Evolutionary conservation across 2,797 vertebrate species (phyloP).

Genomic region (Brotula barbata): DNA sequence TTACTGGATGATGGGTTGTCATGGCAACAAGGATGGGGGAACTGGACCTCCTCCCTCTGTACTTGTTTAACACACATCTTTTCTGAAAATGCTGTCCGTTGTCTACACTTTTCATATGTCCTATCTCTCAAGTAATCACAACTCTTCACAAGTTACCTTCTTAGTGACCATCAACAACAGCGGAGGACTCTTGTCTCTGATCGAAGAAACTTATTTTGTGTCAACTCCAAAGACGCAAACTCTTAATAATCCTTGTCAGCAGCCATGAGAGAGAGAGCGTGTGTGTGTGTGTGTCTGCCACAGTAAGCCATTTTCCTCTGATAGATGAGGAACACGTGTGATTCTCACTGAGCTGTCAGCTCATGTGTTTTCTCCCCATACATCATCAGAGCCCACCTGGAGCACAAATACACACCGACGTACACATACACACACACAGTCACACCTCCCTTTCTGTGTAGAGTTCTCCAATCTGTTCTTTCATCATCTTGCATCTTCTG

Average conservation of each 20-base stretch:
- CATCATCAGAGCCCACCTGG: constrained; percentile 55
- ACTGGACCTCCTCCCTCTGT: constrained; percentile 54
- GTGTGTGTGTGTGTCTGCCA: constrained; percentile 20
- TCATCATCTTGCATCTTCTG: too few species aligned
- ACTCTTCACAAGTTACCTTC: too few species aligned
- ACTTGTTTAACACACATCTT: constrained; percentile 1
- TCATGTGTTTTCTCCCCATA: constrained; percentile 49
- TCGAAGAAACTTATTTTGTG: constrained; percentile 12
- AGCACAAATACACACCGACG: constrained; percentile 20
- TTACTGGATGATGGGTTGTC: constrained; percentile 60
- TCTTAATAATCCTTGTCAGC: constrained; percentile 15
- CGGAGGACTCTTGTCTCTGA: neutral
- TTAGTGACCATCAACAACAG: constrained; percentile 2
- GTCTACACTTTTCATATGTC: neutral
- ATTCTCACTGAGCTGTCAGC: constrained; percentile 57
- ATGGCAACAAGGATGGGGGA: constrained; percentile 64
- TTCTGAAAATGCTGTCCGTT: too few species aligned
- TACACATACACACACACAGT: neutral
- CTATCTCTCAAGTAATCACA: too few species aligned
- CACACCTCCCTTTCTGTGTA: too few species aligned
- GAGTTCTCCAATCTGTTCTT: too few species aligned
- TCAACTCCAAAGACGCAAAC: neutral
- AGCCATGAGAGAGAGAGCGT: neutral
- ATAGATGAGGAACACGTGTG: constrained; percentile 56
- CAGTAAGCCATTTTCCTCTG: constrained; percentile 49